phyloP scores from a whole-genome alignment of 1,140 invertebrate genomes.

The Pachypeltis micranthus region DNA sequence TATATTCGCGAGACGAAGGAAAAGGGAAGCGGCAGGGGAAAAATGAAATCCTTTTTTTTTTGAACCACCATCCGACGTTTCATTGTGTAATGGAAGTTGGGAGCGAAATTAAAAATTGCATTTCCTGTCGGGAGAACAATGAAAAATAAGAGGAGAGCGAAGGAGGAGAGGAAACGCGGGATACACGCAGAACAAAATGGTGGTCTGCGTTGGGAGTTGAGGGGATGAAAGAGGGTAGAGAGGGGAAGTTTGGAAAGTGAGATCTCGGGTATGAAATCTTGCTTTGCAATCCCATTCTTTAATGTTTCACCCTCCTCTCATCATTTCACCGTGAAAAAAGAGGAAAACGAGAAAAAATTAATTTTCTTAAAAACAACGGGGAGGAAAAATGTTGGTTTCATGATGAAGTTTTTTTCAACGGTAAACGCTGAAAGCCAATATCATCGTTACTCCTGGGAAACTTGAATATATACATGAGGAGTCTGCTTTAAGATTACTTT shows the following conservation, averaged over 20 bases:
- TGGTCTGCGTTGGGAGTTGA: not conserved
- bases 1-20: too few species aligned
- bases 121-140: not conserved
- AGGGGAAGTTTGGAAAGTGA: not conserved
- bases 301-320: not conserved
- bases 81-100: conserved; percentile 9
- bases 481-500: too few species aligned
- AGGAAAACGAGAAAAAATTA: not conserved
- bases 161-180: not conserved
- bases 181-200: not conserved
- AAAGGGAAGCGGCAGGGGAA: too few species aligned
- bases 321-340: too few species aligned
- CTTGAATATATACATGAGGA: too few species aligned
- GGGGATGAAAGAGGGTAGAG: not conserved
- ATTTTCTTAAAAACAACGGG: not conserved
- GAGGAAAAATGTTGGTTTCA: too few species aligned
- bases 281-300: conserved; percentile 2
- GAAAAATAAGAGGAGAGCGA: not conserved
- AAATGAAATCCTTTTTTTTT: too few species aligned
- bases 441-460: too few species aligned
- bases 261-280: not conserved
- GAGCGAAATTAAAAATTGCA: conserved; percentile 8
- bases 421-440: too few species aligned
- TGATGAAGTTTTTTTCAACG: too few species aligned
- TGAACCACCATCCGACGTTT: not conserved